Base-by-base conservation (phyloP, 2,888 invertebrate species). In the Labia minor region DNA sequence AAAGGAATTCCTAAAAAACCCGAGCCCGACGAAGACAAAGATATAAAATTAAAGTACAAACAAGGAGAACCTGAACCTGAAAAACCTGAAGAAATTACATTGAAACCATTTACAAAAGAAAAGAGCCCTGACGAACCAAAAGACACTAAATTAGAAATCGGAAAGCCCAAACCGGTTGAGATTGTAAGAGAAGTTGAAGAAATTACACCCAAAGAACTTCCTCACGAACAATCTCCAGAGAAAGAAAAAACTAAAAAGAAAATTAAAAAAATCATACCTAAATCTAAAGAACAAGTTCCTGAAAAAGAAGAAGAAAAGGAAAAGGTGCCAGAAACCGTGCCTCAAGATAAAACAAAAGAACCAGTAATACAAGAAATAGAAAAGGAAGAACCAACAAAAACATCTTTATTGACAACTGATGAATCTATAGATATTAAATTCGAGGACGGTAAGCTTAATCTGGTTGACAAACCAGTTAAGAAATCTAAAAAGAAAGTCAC, bases 51-150 rank as follows among this genome's bases (percentile, higher is more conserved):
- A 14, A 73, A 37, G 73, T 76, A 61, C 75, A 78, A 67, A 72
- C 77, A 72, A 19, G 76, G 80, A 71, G 73, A 74, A 72, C 77
- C 75, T 10, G 76, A 77, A 62, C 75, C 75, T 33, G 76, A 78
- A 20, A 75, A 66, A 64, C 69, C 69, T 14, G 67, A 67, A 33
- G 70, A 70, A 18, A 67, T 69, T 6, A 69, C 64, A 19, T 37
- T 70, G 11, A 73, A 37, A 73, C 76, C 61, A 75, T 78, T 67
- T 72, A 77, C 72, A 19, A 76, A 80, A 71, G 74, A 76, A 72
- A 76, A 75, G 65, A 70, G 74, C 64, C 75, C 76, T 4, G 73
- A 72, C 65, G 73, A 74, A 70, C 71, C 72, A 33, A 70, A 71
- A 61, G 76, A 72, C 8, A 74, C 76, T 69, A 72, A 74, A 63